phyloP scores from a whole-genome alignment of 2,113 vertebrate genomes.

The Tychaedon coryphoeus region DNA sequence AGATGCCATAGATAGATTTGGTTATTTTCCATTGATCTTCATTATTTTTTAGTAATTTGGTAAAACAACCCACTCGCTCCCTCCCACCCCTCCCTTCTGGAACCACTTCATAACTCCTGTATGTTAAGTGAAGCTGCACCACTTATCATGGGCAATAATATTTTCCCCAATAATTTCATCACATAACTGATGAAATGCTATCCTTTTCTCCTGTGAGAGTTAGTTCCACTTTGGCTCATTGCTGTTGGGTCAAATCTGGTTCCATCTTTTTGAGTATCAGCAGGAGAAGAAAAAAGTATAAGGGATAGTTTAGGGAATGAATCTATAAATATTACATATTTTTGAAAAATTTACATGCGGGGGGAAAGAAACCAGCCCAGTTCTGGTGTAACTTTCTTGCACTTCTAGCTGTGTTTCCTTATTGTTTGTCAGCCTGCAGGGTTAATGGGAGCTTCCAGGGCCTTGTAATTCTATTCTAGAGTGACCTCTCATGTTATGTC shows the following conservation, averaged over 20 bases:
- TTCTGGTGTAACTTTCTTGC: not conserved
- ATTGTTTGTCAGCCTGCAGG: no score
- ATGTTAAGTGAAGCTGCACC: not conserved
- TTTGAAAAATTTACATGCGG: not conserved
- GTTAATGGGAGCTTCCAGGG: accelerated
- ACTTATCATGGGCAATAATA: not conserved
- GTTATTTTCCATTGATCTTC: not conserved
- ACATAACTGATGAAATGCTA: not conserved
- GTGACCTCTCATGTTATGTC: conserved; percentile 4
- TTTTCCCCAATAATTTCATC: not conserved
- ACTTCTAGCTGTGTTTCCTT: no score
- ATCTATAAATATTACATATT: not conserved
- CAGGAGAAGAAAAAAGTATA: not conserved
- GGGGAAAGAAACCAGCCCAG: not conserved
- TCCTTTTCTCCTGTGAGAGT: not conserved
- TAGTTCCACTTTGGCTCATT: not conserved
- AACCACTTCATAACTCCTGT: not conserved
- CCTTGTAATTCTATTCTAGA: not conserved
- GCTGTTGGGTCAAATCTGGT: not conserved
- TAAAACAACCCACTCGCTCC: not conserved
- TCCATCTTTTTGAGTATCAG: not conserved
- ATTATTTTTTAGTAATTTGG: not conserved
- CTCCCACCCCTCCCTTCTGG: not conserved
- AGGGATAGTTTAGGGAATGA: not conserved
- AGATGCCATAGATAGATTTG: not conserved